A percentile compares a stretch with the other conserved stretches of the same genome.
Evolutionary conservation across 1,140 invertebrate species (phyloP).

Genomic region (Lepidurus arcticus): DNA sequence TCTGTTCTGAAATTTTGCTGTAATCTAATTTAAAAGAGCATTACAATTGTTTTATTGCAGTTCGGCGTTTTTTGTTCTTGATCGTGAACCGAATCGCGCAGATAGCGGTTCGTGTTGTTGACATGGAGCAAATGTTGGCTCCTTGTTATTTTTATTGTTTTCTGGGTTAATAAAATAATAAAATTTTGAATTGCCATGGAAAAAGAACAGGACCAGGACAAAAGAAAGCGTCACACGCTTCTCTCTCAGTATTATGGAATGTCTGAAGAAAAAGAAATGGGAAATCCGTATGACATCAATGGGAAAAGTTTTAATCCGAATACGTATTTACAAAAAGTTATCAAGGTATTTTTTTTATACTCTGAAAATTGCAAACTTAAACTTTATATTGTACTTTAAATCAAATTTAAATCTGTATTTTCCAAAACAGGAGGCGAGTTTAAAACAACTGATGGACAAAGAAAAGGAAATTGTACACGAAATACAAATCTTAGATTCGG

Average conservation of each 20-base stretch:
- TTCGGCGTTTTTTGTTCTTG: too few relatives aligned
- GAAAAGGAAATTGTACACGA: conserved; percentile 76
- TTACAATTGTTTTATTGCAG: too few relatives aligned
- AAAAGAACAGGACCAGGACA: conserved; percentile 23
- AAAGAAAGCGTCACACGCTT: conserved; percentile 30
- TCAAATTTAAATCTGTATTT: conserved; percentile 37
- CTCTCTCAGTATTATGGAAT: conserved; percentile 33
- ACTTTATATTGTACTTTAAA: neutral
- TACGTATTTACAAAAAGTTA: conserved; percentile 71
- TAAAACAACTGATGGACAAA: conserved; percentile 80
- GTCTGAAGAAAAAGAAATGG: conserved; percentile 34
- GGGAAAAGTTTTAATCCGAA: conserved; percentile 82
- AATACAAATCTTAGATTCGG: conserved; percentile 87
- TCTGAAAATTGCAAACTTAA: neutral
- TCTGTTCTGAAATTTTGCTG: too few relatives aligned
- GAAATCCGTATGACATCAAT: conserved; percentile 69
- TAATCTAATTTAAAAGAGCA: too few relatives aligned
- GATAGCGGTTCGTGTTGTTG: too few relatives aligned
- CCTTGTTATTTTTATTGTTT: too few relatives aligned
- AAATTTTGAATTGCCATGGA: neutral
- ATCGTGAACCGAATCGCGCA: too few relatives aligned
- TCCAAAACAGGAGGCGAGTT: conserved; percentile 57
- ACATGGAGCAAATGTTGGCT: too few relatives aligned
- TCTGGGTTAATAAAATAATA: neutral
- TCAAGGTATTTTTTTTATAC: conserved; percentile 55